These are phyloP conservation scores for Ypsolopha sequella DNA, from an alignment of 2,888 invertebrate genomes.

Conservation along the genomic window DNA sequence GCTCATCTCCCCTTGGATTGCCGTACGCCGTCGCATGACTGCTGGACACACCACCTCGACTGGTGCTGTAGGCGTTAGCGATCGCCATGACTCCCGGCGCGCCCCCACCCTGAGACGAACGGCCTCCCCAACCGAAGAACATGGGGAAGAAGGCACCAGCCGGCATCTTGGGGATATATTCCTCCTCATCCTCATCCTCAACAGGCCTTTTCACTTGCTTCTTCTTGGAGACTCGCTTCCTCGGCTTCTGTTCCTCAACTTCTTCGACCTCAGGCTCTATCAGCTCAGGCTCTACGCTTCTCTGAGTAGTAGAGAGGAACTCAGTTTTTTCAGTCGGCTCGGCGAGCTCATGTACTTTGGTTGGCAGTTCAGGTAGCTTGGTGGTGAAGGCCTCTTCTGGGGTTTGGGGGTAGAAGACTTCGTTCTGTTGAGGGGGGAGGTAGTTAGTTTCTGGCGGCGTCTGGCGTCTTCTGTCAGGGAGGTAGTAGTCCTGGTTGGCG, in stretches of 20 bases:
- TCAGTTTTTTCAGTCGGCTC: slow-evolving; percentile 40
- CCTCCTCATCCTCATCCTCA: slow-evolving; percentile 61
- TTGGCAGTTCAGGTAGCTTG: slow-evolving; percentile 32
- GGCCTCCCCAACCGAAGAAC: slow-evolving; percentile 67
- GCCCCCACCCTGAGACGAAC: slow-evolving; percentile 39
- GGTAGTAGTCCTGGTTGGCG: slow-evolving; percentile 41
- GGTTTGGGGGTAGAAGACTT: slow-evolving; percentile 39
- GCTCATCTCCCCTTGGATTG: slow-evolving; percentile 55
- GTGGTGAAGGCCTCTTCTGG: slow-evolving; percentile 15
- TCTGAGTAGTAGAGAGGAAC: slow-evolving; percentile 31
- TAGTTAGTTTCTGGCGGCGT: slow-evolving; percentile 16
- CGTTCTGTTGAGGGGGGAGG: slow-evolving; percentile 50
- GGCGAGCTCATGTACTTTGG: slow-evolving; percentile 17
- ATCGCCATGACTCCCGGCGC: slow-evolving; percentile 76
- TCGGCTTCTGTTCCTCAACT: slow-evolving; percentile 32
- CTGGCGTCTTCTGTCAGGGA: slow-evolving; percentile 52
- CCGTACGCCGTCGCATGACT: slow-evolving; percentile 82
- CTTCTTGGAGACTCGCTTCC: slow-evolving; percentile 44
- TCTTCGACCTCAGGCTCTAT: slow-evolving; percentile 47
- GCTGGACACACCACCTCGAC: slow-evolving; percentile 77
- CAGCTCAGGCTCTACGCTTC: slow-evolving; percentile 34
- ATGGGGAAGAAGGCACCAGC: slow-evolving; percentile 76
- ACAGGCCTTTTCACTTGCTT: slow-evolving; percentile 46
- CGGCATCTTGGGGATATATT: slow-evolving; percentile 51
- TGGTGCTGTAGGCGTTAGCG: slow-evolving; percentile 80